phyloP scores from a whole-genome alignment of 1,140 invertebrate genomes.

The Trachelipus rathkii region DNA sequence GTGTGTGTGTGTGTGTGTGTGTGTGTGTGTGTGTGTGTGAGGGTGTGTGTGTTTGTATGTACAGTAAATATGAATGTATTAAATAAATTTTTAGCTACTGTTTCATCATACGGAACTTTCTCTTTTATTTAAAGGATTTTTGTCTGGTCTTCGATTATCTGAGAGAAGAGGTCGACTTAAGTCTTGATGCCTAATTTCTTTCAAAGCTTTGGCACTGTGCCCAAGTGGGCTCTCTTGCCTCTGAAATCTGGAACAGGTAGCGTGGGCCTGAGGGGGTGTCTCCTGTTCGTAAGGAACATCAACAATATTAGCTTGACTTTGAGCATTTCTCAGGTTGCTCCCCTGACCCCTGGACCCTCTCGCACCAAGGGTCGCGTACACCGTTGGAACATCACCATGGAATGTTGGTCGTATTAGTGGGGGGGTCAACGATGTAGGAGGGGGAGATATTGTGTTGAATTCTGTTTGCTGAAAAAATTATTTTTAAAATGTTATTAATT shows the following conservation, averaged over 20 bases:
- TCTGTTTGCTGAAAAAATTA: background rate
- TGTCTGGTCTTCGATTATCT: background rate
- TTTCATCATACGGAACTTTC: constrained; percentile 1
- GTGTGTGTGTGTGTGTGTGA: too few species aligned
- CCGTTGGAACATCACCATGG: background rate
- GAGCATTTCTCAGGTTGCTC: background rate
- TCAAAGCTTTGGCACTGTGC: background rate
- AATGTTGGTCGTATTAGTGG: background rate
- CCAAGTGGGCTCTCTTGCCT: background rate
- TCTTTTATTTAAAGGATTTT: background rate
- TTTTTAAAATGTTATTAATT: background rate
- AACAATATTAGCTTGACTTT: background rate
- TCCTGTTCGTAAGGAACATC: background rate
- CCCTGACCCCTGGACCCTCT: background rate
- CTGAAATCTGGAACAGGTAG: background rate
- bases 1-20: too few species aligned
- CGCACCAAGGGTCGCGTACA: background rate
- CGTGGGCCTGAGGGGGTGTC: background rate
- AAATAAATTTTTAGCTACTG: background rate
- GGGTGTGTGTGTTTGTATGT: too few species aligned
- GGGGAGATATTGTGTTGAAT: background rate
- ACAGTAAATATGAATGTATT: background rate
- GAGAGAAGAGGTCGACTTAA: background rate
- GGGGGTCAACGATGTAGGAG: background rate
- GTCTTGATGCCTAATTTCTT: background rate